phyloP scores from a whole-genome alignment of 2,113 vertebrate genomes.

The Archocentrus centrarchus region DNA sequence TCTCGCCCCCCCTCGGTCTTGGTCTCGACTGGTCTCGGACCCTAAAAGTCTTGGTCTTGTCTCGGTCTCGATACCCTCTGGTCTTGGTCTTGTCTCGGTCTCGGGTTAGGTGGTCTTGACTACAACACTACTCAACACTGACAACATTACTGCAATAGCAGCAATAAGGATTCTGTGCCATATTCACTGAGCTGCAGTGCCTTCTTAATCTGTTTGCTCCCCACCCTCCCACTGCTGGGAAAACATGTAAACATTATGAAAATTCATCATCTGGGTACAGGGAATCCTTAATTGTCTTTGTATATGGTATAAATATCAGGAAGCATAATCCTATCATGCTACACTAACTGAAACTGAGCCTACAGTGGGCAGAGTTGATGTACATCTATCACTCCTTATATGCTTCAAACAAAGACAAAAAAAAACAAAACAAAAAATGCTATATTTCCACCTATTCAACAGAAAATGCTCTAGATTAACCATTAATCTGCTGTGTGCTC shows the following conservation, averaged over 20 bases:
- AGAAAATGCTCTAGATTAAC: conserved; percentile 55
- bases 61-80: too few species aligned
- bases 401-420: background rate
- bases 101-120: too few species aligned
- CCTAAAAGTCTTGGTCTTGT: too few species aligned
- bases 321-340: conserved; percentile 9
- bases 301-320: conserved; percentile 38
- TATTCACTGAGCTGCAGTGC: conserved; percentile 37
- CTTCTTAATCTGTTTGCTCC: conserved; percentile 11
- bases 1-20: too few species aligned
- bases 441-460: conserved; percentile 12
- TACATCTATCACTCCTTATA: background rate
- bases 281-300: conserved; percentile 46
- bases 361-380: conserved; percentile 14
- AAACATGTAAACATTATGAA: conserved; percentile 54
- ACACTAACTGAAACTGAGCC: conserved; percentile 21
- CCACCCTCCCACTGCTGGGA: conserved; percentile 38
- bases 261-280: conserved; percentile 45
- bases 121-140: conserved; percentile 20
- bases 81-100: too few species aligned
- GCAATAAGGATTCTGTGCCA: conserved; percentile 20
- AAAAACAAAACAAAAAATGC: background rate
- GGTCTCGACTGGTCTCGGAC: too few species aligned
- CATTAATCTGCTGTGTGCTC: conserved; percentile 50
- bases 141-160: conserved; percentile 14